Conservation (phyloP, 2,113 vertebrate genomes). For the Guaruba guarouba region DNA sequence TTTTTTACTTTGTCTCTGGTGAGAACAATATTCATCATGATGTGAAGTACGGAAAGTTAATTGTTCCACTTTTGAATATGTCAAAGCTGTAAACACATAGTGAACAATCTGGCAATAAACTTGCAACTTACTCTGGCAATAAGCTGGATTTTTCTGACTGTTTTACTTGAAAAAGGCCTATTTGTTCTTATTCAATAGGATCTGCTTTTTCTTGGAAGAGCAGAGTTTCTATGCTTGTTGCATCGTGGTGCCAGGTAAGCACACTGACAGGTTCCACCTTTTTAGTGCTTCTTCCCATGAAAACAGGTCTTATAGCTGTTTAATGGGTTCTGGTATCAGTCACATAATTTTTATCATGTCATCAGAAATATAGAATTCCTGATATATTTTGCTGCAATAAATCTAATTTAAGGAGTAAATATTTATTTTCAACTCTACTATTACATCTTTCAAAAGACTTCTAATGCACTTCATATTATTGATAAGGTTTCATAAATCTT, state of each 20-base stretch:
- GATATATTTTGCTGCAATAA: background rate
- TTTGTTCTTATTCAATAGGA: background rate
- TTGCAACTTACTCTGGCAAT: background rate
- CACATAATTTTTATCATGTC: background rate
- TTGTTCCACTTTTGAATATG: background rate
- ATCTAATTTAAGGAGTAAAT: background rate
- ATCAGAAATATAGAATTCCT: background rate
- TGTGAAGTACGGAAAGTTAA: background rate
- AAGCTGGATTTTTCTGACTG: background rate
- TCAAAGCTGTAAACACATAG: background rate
- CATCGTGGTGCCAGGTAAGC: background rate
- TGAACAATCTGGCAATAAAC: background rate
- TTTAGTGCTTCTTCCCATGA: background rate
- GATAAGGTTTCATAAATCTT: background rate
- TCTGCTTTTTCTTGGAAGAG: background rate
- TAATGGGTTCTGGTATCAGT: background rate
- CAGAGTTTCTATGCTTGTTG: background rate
- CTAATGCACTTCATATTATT: background rate
- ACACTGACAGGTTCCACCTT: background rate
- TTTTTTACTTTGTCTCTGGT: background rate
- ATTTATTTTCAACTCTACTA: background rate
- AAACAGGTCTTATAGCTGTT: background rate
- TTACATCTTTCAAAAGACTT: conserved; percentile 31
- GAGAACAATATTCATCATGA: background rate
- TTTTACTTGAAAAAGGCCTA: background rate